Base-by-base conservation (phyloP, 2,888 invertebrate genomes). In the Tiliacea citrago region DNA sequence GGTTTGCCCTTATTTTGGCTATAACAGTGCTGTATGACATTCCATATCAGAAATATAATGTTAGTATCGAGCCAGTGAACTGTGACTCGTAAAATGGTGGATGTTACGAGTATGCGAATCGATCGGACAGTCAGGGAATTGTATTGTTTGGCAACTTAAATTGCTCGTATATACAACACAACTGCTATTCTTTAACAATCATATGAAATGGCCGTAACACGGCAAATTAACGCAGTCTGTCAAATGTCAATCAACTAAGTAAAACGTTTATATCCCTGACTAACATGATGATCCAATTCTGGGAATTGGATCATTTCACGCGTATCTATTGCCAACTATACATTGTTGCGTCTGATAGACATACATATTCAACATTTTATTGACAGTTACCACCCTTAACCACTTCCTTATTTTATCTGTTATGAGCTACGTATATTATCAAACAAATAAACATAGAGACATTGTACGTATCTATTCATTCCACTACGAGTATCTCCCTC, bases 61-160 rank as follows among this genome's bases (percentile, higher is more conserved):
- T 75, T 21, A 55, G 47, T 53, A 35, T 47, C 29, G 55, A 77
- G 35, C 58, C 62, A 68, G 39, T 63, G 83, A 77, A 51, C 51
- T 7, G 35, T 0, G 45, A 73, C 13, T 58, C 45, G 13, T 73
- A 45, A 58, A 73, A 35, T 35, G 35, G 9, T 71, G 16, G 21
- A 35, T 13, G n/a, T 58, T 29, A 53, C 10, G 74, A 69, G 55
- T 29, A n/a, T 18, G 68, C 66, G 29, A 29, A 0, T n/a, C n/a
- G 29, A 9, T 18, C 47, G n/a, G 10, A 29, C 45, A 49, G 5
- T 29, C 24, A 13, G 13, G 12, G 10, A 45, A 39, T 47, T 39
- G 9, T 47, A 18, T 78, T 68, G 68, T 39, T 66, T 9, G 12
- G 0, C 24, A 7, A 55, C 7, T 68, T 29, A 9, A 47, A 29